phyloP scores from a whole-genome alignment of 1,140 invertebrate genomes.

The Zaprionus gabonicus region DNA sequence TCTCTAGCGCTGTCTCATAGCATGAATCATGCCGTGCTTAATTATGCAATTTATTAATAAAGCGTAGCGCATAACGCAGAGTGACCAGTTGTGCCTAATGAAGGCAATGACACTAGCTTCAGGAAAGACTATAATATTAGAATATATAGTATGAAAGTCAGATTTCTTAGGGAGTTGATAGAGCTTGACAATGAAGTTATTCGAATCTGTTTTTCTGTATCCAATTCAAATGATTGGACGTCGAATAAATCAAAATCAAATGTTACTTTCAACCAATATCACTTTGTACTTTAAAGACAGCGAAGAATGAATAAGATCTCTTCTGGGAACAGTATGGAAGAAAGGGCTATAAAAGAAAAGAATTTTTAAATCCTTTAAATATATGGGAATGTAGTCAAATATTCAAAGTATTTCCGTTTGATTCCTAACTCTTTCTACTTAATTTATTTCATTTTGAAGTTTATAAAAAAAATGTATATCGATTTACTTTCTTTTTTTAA shows the following conservation, averaged over 20 bases:
- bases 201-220: background rate
- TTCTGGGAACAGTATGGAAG: too few species aligned
- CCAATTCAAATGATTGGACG: background rate
- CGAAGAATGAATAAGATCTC: too few species aligned
- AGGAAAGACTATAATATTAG: background rate
- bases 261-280: background rate
- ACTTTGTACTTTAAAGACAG: background rate
- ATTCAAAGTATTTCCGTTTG: too few species aligned
- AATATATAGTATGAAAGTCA: too few species aligned
- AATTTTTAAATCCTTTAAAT: too few species aligned
- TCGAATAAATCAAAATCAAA: background rate
- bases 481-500: too few species aligned
- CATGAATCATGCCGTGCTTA: slow-evolving; percentile 54
- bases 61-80: slow-evolving; percentile 21
- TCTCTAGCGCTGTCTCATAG: slow-evolving; percentile 25
- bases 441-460: too few species aligned
- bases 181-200: background rate
- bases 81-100: slow-evolving; percentile 23
- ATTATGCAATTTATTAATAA: slow-evolving; percentile 72
- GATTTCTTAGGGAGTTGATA: too few species aligned
- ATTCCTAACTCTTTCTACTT: too few species aligned
- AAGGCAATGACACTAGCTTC: slow-evolving; percentile 15
- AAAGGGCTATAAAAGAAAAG: too few species aligned
- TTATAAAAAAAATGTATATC: too few species aligned
- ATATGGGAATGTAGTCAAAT: too few species aligned